These are phyloP conservation scores for Leptopterna dolabrata DNA, from an alignment of 2,888 invertebrate species.

Conservation along the genomic window DNA sequence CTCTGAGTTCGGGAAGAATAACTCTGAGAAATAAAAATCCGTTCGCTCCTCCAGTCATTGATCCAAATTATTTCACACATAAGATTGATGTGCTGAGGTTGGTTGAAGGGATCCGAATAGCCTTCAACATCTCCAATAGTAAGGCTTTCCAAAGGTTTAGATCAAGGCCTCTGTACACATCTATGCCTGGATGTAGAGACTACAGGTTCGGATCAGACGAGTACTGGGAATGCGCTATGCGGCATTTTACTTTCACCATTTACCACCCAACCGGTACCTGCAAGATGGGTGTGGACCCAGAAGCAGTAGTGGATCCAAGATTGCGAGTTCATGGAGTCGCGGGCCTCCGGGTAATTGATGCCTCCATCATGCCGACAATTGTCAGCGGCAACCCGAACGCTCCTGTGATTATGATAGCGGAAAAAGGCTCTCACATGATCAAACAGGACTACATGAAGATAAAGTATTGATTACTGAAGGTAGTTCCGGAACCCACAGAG, in stretches of 20 bases:
- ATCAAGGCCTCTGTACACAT: conserved; percentile 81
- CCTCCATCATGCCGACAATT: conserved; percentile 89
- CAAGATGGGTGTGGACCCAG: conserved; percentile 86
- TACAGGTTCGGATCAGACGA: conserved; percentile 80
- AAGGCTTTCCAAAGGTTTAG: conserved; percentile 84
- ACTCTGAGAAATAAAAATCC: conserved; percentile 85
- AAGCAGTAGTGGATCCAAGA: conserved; percentile 83
- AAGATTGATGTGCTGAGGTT: conserved; percentile 82
- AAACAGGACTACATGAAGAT: conserved; percentile 77
- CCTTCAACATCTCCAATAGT: conserved; percentile 82
- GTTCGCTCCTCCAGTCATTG: conserved; percentile 83
- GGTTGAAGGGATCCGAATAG: conserved; percentile 87
- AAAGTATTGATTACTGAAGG: background rate
- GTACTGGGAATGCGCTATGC: conserved; percentile 87
- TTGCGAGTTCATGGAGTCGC: conserved; percentile 82
- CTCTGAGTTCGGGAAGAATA: conserved; percentile 90
- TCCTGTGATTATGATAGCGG: conserved; percentile 90
- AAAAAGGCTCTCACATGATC: conserved; percentile 89
- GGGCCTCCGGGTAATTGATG: conserved; percentile 83
- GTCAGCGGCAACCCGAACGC: conserved; percentile 92
- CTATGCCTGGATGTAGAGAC: conserved; percentile 85
- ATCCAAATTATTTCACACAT: conserved; percentile 92
- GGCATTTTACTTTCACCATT: conserved; percentile 84
- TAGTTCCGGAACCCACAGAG: no score
- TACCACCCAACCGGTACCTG: conserved; percentile 88